Conservation (phyloP, 2,113 vertebrate species). For the Gulo gulo region DNA sequence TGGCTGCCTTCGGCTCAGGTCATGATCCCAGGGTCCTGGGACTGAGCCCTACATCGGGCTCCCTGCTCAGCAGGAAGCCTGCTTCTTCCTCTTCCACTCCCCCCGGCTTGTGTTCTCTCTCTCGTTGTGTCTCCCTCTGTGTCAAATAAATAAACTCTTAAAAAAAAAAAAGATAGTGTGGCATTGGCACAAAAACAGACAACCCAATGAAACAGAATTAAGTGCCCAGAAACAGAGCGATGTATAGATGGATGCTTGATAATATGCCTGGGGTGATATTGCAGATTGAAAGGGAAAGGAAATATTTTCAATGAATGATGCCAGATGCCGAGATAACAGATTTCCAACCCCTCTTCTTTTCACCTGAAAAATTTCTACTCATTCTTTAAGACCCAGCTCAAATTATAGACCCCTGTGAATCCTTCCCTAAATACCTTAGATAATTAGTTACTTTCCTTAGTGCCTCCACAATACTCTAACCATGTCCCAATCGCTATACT, state of each 20-base stretch:
- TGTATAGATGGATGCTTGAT: not conserved
- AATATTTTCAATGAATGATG: not conserved
- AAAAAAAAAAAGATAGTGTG: not conserved
- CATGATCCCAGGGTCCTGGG: too few relatives aligned
- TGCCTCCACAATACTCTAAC: not conserved
- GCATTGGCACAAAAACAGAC: not conserved
- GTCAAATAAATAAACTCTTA: too few relatives aligned
- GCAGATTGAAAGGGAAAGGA: not conserved
- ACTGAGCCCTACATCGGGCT: too few relatives aligned
- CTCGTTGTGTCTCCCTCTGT: too few relatives aligned
- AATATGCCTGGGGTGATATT: not conserved
- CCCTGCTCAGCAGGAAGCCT: too few relatives aligned
- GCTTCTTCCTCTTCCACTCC: too few relatives aligned
- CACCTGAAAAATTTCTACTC: not conserved
- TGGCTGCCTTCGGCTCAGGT: too few relatives aligned
- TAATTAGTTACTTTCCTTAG: not conserved
- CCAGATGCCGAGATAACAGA: not conserved
- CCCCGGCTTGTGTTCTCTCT: too few relatives aligned
- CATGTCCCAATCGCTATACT: not conserved
- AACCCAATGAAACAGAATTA: not conserved
- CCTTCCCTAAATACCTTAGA: not conserved
- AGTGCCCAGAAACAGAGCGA: not conserved
- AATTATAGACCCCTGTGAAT: not conserved
- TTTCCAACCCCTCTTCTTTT: not conserved
- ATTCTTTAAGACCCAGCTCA: not conserved